A percentile compares a stretch with the other conserved stretches of the same genome.
phyloP scores from a whole-genome alignment of 2,888 invertebrate genomes.

The Parochlus steinenii region DNA sequence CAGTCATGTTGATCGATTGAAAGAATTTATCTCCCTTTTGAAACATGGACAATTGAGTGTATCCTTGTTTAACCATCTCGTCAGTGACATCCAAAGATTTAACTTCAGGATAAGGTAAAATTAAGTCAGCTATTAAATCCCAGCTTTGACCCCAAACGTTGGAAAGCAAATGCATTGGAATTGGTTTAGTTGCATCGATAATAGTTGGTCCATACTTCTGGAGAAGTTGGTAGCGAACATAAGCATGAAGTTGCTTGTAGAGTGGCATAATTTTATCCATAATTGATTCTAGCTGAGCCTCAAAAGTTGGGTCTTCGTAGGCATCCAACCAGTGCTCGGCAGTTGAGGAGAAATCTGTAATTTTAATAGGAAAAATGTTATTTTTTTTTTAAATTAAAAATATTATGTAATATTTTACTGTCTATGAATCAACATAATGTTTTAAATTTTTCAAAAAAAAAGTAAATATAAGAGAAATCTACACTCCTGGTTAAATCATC shows the following conservation, averaged over 20 bases:
- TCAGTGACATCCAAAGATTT: constrained; percentile 54
- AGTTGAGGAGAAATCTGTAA: constrained; percentile 49
- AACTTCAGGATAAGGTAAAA: constrained; percentile 56
- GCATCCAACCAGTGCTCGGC: constrained; percentile 53
- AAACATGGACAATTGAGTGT: constrained; percentile 63
- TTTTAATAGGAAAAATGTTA: constrained; percentile 10
- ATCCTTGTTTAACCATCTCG: constrained; percentile 55
- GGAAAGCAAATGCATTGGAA: constrained; percentile 64
- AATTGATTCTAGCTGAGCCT: constrained; percentile 45
- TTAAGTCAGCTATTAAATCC: constrained; percentile 37
- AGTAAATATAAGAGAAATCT: no score
- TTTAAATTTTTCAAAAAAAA: no score
- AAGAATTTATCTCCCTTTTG: constrained; percentile 74
- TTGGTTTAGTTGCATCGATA: constrained; percentile 48
- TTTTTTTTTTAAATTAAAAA: constrained; percentile 1
- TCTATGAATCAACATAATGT: no score
- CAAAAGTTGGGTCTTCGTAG: constrained; percentile 55
- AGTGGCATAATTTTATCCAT: constrained; percentile 64
- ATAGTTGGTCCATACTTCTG: constrained; percentile 52
- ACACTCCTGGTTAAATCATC: no score
- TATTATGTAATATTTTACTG: no score
- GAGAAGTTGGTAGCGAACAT: constrained; percentile 54
- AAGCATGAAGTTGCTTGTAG: constrained; percentile 69
- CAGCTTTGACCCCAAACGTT: constrained; percentile 76
- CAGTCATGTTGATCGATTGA: constrained; percentile 60